Base-by-base conservation (phyloP, 1,140 invertebrate species). In the Chrysopa pallens region DNA sequence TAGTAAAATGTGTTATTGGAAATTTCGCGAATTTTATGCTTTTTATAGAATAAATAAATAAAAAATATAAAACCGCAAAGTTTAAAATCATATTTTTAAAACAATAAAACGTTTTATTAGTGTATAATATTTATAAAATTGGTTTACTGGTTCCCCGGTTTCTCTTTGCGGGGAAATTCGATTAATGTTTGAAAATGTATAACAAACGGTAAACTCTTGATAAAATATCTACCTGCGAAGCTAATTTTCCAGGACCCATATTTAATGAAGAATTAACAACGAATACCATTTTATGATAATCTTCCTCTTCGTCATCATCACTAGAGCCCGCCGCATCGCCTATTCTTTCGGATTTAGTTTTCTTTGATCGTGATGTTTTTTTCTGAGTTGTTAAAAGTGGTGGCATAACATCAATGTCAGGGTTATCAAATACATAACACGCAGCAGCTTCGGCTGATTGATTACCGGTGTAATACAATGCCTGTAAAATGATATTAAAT, bases 201-300 rank as follows among this genome's bases (percentile, higher is more conserved):
- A n/a, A n/a, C n/a, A n/a, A n/a, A n/a, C n/a, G n/a, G n/a, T n/a
- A n/a, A n/a, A n/a, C n/a, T n/a, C n/a, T n/a, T n/a, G n/a, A n/a
- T n/a, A n/a, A n/a, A n/a, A n/a, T n/a, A n/a, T 31, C 42, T 49
- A 55, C 61, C 58, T 78, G 74, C 11, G 73, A 69, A 8, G 70
- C 70, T n/a, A 72, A 55, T 53, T 78, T 78, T 4, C 75, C 75
- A 11, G 66, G 52, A 6, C 73, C 70, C 75, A 78, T 78, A 43
- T 66, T 61, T 38, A 78, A 55, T 29, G 64, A 62, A 27, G 50
- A 55, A 53, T 78, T 78, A 1, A 76, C 68, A n/a, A 76, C 68
- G 60, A 77, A 73, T 28, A 73, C 69, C 75, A 78, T 78, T 62
- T 77, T 77, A 54, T 64, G 68, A 14, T 57, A 50, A 35, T 62